Percentiles rank a stretch among this genome's conserved stretches.
Conservation (phyloP, 2,113 vertebrate species). For the Promerops cafer region DNA sequence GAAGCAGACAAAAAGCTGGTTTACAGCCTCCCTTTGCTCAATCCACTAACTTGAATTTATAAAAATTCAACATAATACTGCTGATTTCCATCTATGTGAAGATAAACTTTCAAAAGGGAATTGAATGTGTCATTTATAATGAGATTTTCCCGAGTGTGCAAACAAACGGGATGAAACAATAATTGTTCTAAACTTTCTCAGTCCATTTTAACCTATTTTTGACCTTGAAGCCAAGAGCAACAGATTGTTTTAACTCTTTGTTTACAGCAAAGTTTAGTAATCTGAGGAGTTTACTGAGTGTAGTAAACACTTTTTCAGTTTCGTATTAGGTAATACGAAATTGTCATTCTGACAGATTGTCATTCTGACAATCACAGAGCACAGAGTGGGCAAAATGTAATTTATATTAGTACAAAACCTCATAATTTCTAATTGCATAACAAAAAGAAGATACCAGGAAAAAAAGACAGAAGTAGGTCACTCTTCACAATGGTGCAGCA, state of each 20-base stretch:
- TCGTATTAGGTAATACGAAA: background rate
- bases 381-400: constrained; percentile 1
- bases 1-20: background rate
- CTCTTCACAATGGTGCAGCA: background rate
- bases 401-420: constrained; percentile 21
- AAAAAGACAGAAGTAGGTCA: constrained; percentile 53
- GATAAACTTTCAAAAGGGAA: background rate
- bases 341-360: too few relatives aligned
- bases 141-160: background rate
- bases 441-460: background rate
- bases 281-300: background rate
- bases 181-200: background rate
- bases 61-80: background rate
- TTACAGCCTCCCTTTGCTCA: background rate
- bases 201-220: background rate
- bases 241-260: background rate
- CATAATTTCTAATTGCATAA: background rate
- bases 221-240: background rate
- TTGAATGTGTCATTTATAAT: background rate
- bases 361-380: background rate
- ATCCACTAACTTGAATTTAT: background rate
- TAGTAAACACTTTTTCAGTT: background rate
- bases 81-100: background rate
- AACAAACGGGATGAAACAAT: background rate
- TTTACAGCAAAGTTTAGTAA: background rate